phyloP scores from a whole-genome alignment of 2,113 vertebrate genomes.

The Vimba vimba region DNA sequence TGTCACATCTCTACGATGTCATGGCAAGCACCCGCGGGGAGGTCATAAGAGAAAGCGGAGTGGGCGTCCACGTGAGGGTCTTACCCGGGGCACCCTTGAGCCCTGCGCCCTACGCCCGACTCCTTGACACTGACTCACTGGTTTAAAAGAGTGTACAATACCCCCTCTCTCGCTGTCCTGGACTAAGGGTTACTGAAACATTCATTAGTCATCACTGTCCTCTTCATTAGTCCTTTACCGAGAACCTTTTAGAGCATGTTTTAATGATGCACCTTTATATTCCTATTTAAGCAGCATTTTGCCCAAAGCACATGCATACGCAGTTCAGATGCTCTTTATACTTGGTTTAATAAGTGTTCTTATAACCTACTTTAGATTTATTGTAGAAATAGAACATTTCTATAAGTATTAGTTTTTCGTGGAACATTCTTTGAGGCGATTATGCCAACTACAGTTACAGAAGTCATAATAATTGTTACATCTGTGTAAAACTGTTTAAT shows the following conservation, averaged over 20 bases:
- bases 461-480: not conserved
- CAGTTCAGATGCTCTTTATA: not conserved
- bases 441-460: not conserved
- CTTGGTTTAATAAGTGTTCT: not conserved
- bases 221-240: slow-evolving; percentile 70
- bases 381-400: not conserved
- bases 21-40: slow-evolving; percentile 68
- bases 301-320: slow-evolving; percentile 3
- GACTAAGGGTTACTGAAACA: slow-evolving; percentile 62
- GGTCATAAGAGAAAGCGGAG: slow-evolving; percentile 52
- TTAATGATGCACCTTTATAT: slow-evolving; percentile 61
- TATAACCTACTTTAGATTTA: not conserved
- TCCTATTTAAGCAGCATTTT: slow-evolving; percentile 62
- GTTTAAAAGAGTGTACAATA: slow-evolving; percentile 10
- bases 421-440: no score
- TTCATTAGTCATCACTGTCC: slow-evolving; percentile 69
- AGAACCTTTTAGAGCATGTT: slow-evolving; percentile 67
- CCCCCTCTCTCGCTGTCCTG: slow-evolving; percentile 44
- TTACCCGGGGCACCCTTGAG: slow-evolving; percentile 67
- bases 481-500: not conserved
- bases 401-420: not conserved
- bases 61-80: slow-evolving; percentile 61
- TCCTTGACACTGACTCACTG: slow-evolving; percentile 57
- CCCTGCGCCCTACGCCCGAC: slow-evolving; percentile 59
- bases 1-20: slow-evolving; percentile 77